These are phyloP conservation scores for Neolamprologus brichardi DNA, from an alignment of 2,113 vertebrate species.

Conservation along the genomic window DNA sequence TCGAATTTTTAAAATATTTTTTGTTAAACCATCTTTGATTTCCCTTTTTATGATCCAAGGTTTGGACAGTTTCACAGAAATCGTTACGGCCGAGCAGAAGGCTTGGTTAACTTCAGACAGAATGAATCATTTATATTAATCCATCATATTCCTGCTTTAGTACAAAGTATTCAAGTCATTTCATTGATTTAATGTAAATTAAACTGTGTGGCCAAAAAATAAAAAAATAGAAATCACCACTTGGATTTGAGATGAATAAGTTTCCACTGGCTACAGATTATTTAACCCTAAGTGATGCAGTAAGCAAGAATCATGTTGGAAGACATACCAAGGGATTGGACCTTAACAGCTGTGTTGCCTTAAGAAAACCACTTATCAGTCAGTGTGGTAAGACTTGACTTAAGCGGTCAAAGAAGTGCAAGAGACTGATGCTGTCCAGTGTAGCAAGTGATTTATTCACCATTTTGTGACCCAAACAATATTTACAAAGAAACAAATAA, in stretches of 20 bases:
- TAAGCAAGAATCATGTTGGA: background rate
- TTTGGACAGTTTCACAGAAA: background rate
- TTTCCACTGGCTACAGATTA: background rate
- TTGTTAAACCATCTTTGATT: background rate
- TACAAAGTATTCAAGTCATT: background rate
- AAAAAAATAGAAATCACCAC: background rate
- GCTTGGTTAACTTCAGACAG: background rate
- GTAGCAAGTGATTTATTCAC: background rate
- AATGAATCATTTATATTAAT: background rate
- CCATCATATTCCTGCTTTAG: background rate
- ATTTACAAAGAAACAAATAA: background rate
- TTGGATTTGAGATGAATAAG: background rate
- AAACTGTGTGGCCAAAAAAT: background rate
- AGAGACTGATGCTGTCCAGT: background rate
- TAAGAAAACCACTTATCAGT: background rate
- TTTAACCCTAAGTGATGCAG: background rate
- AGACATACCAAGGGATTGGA: background rate
- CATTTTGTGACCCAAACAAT: background rate
- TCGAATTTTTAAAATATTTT: accelerated
- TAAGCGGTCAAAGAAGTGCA: background rate
- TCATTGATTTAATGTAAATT: background rate
- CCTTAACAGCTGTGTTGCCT: background rate
- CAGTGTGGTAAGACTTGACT: background rate
- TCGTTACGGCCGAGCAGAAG: background rate
- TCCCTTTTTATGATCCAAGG: background rate